These are phyloP conservation scores for Sciurus niger DNA, from an alignment of 2,113 vertebrate species.

Conservation along the genomic window DNA sequence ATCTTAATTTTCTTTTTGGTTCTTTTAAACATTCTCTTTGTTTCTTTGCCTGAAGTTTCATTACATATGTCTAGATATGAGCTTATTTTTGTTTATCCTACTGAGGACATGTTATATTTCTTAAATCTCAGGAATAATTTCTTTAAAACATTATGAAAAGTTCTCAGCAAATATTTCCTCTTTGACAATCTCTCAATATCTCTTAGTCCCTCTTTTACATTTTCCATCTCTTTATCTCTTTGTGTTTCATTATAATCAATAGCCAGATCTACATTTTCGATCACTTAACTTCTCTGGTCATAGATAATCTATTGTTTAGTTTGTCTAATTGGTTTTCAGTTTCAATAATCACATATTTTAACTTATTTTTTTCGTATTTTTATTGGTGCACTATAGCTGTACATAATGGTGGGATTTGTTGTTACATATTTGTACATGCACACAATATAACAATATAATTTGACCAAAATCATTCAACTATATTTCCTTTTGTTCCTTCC, in stretches of 20 bases:
- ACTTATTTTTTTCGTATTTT: not conserved
- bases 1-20: slow-evolving; percentile 16
- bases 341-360: not conserved
- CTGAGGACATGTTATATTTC: not conserved
- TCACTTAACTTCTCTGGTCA: not conserved
- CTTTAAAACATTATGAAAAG: slow-evolving; percentile 44
- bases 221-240: slow-evolving; percentile 13
- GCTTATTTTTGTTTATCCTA: not conserved
- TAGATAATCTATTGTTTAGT: not conserved
- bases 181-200: not conserved
- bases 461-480: too few relatives aligned
- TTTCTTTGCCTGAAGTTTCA: slow-evolving; percentile 34
- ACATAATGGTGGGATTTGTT: too few relatives aligned
- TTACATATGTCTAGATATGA: not conserved
- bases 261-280: not conserved
- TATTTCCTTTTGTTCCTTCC: too few relatives aligned
- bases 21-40: slow-evolving; percentile 11
- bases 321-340: not conserved
- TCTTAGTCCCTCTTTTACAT: not conserved
- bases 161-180: slow-evolving; percentile 10
- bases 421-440: too few relatives aligned
- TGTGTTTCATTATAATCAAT: not conserved
- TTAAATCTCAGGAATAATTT: slow-evolving; percentile 10
- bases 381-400: too few relatives aligned
- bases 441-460: too few relatives aligned